A percentile compares a stretch with the other conserved stretches of the same genome.
Conservation (phyloP, 2,113 vertebrate species). For the Sterrhoptilus dennistouni region DNA sequence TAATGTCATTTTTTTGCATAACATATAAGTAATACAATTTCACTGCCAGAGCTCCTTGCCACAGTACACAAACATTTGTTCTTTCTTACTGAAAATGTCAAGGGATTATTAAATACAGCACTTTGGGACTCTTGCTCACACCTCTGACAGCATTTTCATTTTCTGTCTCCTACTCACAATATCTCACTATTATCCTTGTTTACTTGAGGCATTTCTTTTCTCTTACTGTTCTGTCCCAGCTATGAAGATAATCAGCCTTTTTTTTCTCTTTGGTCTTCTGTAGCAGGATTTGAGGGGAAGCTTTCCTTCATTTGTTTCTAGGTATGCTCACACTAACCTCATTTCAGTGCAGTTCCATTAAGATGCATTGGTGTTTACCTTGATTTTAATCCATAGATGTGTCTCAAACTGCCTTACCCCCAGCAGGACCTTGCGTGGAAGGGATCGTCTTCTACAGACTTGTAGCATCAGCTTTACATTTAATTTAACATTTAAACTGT, state of each 20-base stretch:
- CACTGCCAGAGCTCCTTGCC: not conserved
- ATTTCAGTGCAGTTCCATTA: not conserved
- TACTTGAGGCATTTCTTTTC: not conserved
- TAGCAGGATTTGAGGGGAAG: not conserved
- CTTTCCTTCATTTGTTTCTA: not conserved
- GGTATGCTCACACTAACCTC: not conserved
- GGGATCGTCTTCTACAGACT: not conserved
- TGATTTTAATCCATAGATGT: not conserved
- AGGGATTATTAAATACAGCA: not conserved
- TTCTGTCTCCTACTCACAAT: not conserved
- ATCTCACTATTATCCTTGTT: not conserved
- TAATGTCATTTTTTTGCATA: not conserved
- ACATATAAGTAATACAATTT: not conserved
- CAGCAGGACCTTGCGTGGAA: not conserved
- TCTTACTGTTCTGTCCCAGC: not conserved
- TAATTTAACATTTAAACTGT: not conserved
- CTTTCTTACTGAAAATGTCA: constrained; percentile 21
- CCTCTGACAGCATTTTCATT: not conserved
- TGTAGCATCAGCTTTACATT: not conserved
- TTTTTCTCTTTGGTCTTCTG: not conserved
- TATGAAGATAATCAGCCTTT: not conserved
- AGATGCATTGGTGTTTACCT: not conserved
- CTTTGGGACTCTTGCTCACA: not conserved
- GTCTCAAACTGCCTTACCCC: not conserved
- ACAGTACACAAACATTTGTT: constrained; percentile 39